phyloP scores from a whole-genome alignment of 1,140 invertebrate species.

The Teleopsis dalmanni region DNA sequence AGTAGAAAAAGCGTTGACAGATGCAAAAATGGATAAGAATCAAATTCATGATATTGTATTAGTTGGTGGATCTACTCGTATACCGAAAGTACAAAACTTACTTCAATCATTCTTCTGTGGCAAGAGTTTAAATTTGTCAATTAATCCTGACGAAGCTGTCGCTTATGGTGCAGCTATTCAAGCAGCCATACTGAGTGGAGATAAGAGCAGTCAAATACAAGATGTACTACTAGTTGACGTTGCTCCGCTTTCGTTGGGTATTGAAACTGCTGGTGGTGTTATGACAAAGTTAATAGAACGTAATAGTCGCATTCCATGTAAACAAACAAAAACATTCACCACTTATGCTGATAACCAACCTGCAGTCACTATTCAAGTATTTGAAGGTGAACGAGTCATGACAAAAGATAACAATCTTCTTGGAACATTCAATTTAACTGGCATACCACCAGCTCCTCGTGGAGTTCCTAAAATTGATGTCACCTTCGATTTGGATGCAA shows the following conservation, averaged over 20 bases:
- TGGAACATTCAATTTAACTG: constrained; percentile 69
- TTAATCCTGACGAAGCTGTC: constrained; percentile 70
- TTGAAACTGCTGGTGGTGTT: constrained; percentile 53
- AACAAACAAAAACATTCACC: constrained; percentile 57
- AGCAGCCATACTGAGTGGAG: constrained; percentile 62
- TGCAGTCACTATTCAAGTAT: constrained; percentile 59
- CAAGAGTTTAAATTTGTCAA: constrained; percentile 59
- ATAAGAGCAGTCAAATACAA: constrained; percentile 49
- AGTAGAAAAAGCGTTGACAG: too few species aligned
- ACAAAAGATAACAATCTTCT: constrained; percentile 68
- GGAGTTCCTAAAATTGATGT: constrained; percentile 72
- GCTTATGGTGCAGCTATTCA: constrained; percentile 65
- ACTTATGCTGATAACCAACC: constrained; percentile 67
- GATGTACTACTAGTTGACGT: constrained; percentile 52
- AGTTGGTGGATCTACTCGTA: constrained; percentile 55
- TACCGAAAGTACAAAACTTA: constrained; percentile 57
- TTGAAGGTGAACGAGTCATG: constrained; percentile 62
- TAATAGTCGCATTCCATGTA: constrained; percentile 58
- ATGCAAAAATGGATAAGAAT: too few species aligned
- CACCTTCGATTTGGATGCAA: constrained; percentile 55
- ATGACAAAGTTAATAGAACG: constrained; percentile 60
- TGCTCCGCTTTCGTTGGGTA: constrained; percentile 51
- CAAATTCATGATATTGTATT: too few species aligned
- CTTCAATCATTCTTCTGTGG: constrained; percentile 56
- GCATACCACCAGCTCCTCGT: constrained; percentile 72